These are phyloP conservation scores for Metellina segmentata DNA, from an alignment of 2,888 invertebrate genomes.

Conservation along the genomic window DNA sequence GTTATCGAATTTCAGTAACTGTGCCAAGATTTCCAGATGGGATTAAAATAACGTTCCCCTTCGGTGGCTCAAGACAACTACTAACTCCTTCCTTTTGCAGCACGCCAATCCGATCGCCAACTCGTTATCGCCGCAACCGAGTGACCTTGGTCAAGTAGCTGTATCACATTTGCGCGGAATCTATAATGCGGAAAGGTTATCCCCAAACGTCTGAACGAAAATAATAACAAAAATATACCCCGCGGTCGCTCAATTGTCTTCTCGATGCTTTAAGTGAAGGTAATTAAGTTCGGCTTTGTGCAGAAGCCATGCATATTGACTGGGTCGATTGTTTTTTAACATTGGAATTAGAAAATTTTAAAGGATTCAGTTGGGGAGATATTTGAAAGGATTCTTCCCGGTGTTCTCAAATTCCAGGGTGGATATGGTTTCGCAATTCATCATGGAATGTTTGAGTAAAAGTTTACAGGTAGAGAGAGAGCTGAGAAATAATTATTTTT, in stretches of 20 bases:
- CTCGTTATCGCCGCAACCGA: background rate
- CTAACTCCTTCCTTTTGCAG: background rate
- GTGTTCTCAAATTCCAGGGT: background rate
- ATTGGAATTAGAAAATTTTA: constrained; percentile 1
- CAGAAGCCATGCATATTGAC: background rate
- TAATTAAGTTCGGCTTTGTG: background rate
- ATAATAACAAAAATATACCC: constrained; percentile 1
- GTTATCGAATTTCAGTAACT: constrained; percentile 16
- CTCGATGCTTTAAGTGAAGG: background rate
- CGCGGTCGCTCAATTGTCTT: background rate
- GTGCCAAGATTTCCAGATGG: constrained; percentile 61
- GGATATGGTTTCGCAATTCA: background rate
- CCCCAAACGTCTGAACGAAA: background rate
- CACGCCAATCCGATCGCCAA: constrained; percentile 50
- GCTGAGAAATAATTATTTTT: too few species aligned
- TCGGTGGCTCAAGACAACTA: constrained; percentile 17
- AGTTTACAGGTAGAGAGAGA: too few species aligned
- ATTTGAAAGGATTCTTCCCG: constrained; percentile 22
- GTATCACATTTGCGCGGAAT: constrained; percentile 33
- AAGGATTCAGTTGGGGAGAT: background rate
- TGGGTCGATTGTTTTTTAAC: constrained; percentile 8
- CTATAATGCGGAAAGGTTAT: constrained; percentile 30
- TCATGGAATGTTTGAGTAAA: background rate
- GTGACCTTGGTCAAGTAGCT: constrained; percentile 62
- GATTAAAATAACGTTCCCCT: constrained; percentile 70